These are phyloP conservation scores for Macroteleia sp. DNA, from an alignment of 2,888 invertebrate species.

Conservation along the genomic window DNA sequence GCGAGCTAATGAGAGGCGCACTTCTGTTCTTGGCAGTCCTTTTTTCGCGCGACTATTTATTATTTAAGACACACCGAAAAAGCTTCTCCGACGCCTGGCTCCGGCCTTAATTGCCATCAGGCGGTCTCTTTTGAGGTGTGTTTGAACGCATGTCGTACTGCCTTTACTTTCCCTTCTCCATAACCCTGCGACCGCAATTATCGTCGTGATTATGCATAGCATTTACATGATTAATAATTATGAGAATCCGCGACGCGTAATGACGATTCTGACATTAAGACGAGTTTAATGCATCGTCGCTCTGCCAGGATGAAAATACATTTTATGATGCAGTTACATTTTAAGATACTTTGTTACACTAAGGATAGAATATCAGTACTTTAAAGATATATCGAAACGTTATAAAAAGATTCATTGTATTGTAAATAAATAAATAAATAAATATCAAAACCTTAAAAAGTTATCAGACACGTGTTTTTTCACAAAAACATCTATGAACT, in stretches of 20 bases:
- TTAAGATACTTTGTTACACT: no score
- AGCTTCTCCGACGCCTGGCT: conserved; percentile 72
- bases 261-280: conserved; percentile 39
- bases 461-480: no score
- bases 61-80: conserved; percentile 74
- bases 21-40: conserved; percentile 36
- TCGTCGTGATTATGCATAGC: conserved; percentile 58
- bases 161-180: conserved; percentile 33
- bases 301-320: conserved; percentile 16
- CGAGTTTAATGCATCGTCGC: conserved; percentile 10
- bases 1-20: conserved; percentile 72
- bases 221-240: conserved; percentile 63
- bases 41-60: conserved; percentile 73
- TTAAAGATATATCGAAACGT: no score
- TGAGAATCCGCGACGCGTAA: conserved; percentile 24
- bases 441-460: no score
- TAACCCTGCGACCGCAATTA: conserved; percentile 47
- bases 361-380: no score
- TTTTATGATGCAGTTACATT: no score
- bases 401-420: no score
- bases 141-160: conserved; percentile 45
- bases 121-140: conserved; percentile 66
- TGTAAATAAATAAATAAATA: no score
- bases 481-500: no score
- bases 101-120: conserved; percentile 76